Percentiles rank a stretch among this genome's conserved stretches.
phyloP scores from a whole-genome alignment of 1,140 invertebrate species.

The Drosophila repletoides region DNA sequence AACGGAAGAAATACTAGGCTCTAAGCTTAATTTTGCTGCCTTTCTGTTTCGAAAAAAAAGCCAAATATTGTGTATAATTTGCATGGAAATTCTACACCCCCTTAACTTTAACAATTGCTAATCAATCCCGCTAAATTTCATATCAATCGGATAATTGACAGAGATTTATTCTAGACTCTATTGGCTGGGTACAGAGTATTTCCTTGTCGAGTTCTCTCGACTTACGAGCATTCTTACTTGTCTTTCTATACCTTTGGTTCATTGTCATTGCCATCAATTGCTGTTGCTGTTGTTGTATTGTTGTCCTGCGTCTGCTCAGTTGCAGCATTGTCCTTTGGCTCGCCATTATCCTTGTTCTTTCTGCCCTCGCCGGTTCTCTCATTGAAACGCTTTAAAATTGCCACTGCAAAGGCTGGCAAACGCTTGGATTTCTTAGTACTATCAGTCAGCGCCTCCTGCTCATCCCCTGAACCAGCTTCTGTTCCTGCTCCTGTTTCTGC shows the following conservation, averaged over 20 bases:
- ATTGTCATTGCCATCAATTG: slow-evolving; percentile 81
- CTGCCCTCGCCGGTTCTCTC: slow-evolving; percentile 52
- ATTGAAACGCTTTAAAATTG: slow-evolving; percentile 75
- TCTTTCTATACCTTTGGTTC: slow-evolving; percentile 80
- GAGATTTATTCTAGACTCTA: no score
- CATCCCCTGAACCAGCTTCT: not conserved
- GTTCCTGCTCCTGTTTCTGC: slow-evolving; percentile 9
- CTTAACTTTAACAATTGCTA: no score
- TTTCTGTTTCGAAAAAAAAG: no score
- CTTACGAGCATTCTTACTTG: no score
- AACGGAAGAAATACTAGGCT: no score
- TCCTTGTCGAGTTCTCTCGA: no score
- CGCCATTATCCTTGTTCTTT: slow-evolving; percentile 57
- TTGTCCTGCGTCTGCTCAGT: slow-evolving; percentile 35
- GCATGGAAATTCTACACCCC: no score
- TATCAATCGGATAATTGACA: no score
- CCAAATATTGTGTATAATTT: no score
- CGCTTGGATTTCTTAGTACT: slow-evolving; percentile 61
- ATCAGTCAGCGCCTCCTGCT: slow-evolving; percentile 5
- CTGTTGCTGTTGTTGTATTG: slow-evolving; percentile 34
- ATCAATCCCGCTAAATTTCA: no score
- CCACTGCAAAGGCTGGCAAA: slow-evolving; percentile 69
- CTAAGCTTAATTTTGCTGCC: no score
- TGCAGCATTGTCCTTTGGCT: slow-evolving; percentile 39
- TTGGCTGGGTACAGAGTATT: no score